Evolutionary conservation across 35 echinoderm and acorn worm genomes (phyloP), one percentile per base, ranked within the genome.

Genomic region (Acanthaster planci): DNA sequence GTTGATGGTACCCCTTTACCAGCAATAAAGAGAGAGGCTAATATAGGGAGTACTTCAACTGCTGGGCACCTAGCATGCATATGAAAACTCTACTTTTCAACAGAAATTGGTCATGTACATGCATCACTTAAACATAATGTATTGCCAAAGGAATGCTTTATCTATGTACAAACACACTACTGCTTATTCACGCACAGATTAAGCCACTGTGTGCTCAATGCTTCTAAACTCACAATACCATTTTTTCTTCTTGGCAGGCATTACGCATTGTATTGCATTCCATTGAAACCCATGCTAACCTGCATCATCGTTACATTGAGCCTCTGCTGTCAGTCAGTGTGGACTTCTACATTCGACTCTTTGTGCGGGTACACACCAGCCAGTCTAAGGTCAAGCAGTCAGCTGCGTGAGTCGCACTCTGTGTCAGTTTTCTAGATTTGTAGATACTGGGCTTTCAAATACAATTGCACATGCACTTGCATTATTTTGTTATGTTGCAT

Each of bases 331-430:
- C 88, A 16, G 77, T 99, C 59, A 87, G 85, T 44, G 89, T 90
- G 5, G 96, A 99, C 78, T 99, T 99, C 59, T 99, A 99, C 78
- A 77, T 99, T 17, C 52, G 96, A 82, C 80, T 94, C 8, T 99
- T 99, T 89, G 88, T 99, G 21, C 87, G 89, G 38, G 89, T 99
- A 55, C 82, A 89, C 37, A 89, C 84, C 39, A 90, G 92, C 15
- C 88, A 91, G 52, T 89, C 92, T 30, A 81, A 87, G 27, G 92
- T 90, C 50, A 99, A 99, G 39, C 85, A 86, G 18, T 88, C 96
- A 59, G 90, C 96, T 79, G 93, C 88, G 96, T 99, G 52, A 86
- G 88, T 87, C 30, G 34, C 64, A 72, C 30, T 72, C 42, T 12
- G 4, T 47, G 16, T 72, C 64, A 72, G 30, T 72, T 72, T 72